These are phyloP conservation scores for Erythrocercus mccallii DNA, from an alignment of 2,113 vertebrate genomes.

Conservation along the genomic window DNA sequence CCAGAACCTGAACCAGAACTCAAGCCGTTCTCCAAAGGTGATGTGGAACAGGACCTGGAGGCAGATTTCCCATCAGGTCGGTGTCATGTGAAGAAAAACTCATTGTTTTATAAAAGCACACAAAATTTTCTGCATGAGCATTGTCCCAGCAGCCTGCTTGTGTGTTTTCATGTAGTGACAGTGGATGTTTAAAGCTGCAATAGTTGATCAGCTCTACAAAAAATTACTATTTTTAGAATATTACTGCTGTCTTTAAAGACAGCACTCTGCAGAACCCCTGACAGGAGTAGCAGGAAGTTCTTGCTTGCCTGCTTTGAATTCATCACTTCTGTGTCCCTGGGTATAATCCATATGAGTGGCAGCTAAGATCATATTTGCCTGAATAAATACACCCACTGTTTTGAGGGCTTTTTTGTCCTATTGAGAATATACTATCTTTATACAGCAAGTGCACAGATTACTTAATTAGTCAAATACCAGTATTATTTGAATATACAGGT, in stretches of 20 bases:
- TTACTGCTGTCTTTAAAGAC: background rate
- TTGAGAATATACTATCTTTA: background rate
- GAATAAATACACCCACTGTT: background rate
- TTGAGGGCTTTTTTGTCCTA: background rate
- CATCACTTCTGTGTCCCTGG: background rate
- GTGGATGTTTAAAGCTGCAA: background rate
- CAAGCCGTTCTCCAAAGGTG: slow-evolving; percentile 65
- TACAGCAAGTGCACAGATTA: background rate
- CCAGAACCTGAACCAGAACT: slow-evolving; percentile 69
- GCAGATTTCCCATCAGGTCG: slow-evolving; percentile 88
- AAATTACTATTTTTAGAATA: background rate
- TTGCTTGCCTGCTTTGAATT: background rate
- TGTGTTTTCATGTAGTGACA: background rate
- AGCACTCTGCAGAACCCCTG: background rate
- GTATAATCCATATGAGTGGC: background rate
- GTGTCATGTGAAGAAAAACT: background rate
- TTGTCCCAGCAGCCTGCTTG: background rate
- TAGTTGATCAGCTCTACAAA: background rate
- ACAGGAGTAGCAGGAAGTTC: background rate
- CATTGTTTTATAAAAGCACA: background rate
- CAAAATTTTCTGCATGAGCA: background rate
- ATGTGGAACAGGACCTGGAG: slow-evolving; percentile 86
- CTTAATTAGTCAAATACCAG: background rate
- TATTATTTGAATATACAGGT: background rate
- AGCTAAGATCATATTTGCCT: background rate